Evolutionary conservation across 2,797 vertebrate species (phyloP).

Genomic region (Erithacus rubecula): DNA sequence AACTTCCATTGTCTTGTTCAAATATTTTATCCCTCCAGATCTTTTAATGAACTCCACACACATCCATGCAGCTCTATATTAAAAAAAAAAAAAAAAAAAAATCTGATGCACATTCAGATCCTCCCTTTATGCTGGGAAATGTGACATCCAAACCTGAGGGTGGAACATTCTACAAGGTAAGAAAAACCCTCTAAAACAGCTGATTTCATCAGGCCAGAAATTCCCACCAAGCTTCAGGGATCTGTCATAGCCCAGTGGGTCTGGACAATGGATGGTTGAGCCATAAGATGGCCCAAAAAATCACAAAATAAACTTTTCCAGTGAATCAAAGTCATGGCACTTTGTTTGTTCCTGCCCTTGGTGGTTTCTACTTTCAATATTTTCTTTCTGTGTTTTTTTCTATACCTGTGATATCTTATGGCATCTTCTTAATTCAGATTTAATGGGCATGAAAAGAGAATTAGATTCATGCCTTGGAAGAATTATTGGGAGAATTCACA

Average conservation of each 20-base stretch:
- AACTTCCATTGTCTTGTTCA: neutral
- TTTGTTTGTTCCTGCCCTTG: neutral
- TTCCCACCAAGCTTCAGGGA: neutral
- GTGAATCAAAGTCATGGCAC: neutral
- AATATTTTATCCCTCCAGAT: neutral
- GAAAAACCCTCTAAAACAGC: neutral
- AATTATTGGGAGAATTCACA: neutral
- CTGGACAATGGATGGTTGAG: neutral
- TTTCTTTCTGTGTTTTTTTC: neutral
- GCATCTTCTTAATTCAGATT: neutral
- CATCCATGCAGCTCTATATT: neutral
- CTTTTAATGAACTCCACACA: neutral
- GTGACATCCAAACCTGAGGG: accelerated
- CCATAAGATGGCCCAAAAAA: neutral
- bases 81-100: neutral
- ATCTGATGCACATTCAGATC: neutral
- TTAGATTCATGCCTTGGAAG: neutral
- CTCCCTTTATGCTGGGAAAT: accelerated
- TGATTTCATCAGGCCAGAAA: neutral
- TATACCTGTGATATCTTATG: neutral
- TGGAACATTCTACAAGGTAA: neutral
- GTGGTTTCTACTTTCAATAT: neutral
- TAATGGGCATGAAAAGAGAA: neutral
- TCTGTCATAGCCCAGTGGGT: neutral
- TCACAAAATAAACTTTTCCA: neutral